Base-by-base conservation (phyloP, 2,888 invertebrate genomes). In the Diplolepis rosae region DNA sequence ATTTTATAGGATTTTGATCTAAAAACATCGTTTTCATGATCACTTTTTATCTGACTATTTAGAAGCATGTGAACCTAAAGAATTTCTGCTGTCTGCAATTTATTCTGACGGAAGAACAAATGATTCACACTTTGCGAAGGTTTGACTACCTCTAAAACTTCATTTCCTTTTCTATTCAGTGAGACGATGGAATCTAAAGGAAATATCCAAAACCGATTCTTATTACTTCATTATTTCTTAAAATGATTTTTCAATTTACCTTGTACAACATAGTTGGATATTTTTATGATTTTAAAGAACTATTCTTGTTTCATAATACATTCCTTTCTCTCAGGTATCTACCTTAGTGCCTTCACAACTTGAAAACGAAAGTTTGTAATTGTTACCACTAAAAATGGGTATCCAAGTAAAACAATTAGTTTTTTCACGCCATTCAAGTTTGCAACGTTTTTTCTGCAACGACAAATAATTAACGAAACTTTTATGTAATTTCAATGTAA, bases 311-410 rank as follows among this genome's bases (percentile, higher is more conserved):
- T 56, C 56, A 56, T 35, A 56, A 56, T 35, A 35, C 22, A 61
- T 39, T 61, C 61, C 61, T 61, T 61, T 61, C 61, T 56, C 32
- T 56, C 22, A 32, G 22, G 13, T 35, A 39, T 9, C n/a, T 13
- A 24, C 32, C 32, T 56, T 18, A 6, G 22, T 32, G 11, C 22
- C 6, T 39, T 11, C 6, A 6, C 5, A 35, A 13, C 35, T 6
- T 22, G 35, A 24, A 24, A 39, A 24, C n/a, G 39, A 39, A 61
- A 61, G 61, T 56, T 32, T 22, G 30, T 6, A 35, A 24, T 39
- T 39, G 18, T 39, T 61, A 32, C 13, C 13, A 22, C n/a, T 6
- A 32, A 11, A 4, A 3, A 7, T 22, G 35, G 9, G 9, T 24
- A 39, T 39, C n/a, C 6, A 22, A n/a, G n/a, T n/a, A n/a, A n/a